Conservation (phyloP, 1,140 invertebrate species). For the Drosophila micromelanica region DNA sequence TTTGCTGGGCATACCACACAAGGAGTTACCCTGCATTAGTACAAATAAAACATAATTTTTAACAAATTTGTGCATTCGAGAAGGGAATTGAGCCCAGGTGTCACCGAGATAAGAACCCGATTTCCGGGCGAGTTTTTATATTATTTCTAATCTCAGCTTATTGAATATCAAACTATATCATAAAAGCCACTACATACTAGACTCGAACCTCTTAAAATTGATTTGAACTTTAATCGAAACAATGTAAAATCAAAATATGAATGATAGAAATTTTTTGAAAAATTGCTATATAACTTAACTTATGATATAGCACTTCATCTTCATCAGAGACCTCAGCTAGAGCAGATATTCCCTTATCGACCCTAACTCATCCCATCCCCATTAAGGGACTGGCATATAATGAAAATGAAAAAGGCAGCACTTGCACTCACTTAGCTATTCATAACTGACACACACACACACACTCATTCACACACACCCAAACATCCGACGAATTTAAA, state of each 20-base stretch:
- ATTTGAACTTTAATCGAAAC: no score
- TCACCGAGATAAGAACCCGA: no score
- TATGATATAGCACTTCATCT: neutral
- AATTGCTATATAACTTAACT: neutral
- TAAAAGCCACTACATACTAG: no score
- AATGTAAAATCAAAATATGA: neutral
- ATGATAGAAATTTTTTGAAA: neutral
- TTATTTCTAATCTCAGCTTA: no score
- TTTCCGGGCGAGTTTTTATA: no score
- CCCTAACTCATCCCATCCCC: neutral
- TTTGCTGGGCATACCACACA: neutral
- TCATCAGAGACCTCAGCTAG: neutral
- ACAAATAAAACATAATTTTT: no score
- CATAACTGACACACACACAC: slow-evolving; percentile 57
- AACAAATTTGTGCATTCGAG: no score
- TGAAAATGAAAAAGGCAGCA: slow-evolving; percentile 46
- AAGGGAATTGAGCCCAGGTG: no score
- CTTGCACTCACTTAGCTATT: slow-evolving; percentile 70
- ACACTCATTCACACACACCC: slow-evolving; percentile 13
- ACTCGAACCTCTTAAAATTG: no score
- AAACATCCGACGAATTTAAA: slow-evolving; percentile 58
- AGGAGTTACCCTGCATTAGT: neutral
- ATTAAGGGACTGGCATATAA: slow-evolving; percentile 22
- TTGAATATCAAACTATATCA: no score
- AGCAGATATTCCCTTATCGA: no score